phyloP scores from a whole-genome alignment of 2,888 invertebrate species.

The Calliphora vomitoria region DNA sequence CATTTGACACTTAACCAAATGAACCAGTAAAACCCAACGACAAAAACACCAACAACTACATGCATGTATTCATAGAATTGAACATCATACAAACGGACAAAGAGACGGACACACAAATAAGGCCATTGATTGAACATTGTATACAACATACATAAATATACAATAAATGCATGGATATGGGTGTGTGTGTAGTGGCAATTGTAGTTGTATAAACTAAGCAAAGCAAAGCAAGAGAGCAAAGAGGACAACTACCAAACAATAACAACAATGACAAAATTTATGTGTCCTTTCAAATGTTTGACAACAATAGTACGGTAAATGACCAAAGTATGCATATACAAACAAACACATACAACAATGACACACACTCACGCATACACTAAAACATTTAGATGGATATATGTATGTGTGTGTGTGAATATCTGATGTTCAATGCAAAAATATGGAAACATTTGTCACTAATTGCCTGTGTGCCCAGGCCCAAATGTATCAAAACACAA shows the following conservation, averaged over 20 bases:
- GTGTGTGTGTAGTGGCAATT: constrained; percentile 24
- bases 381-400: neutral
- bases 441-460: constrained; percentile 84
- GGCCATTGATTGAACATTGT: constrained; percentile 67
- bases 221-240: constrained; percentile 12
- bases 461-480: constrained; percentile 80
- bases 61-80: constrained; percentile 34
- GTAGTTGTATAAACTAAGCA: constrained; percentile 27
- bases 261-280: constrained; percentile 72
- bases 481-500: constrained; percentile 65
- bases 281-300: constrained; percentile 73
- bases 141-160: neutral
- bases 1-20: constrained; percentile 74
- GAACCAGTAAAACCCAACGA: constrained; percentile 64
- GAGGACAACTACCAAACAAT: constrained; percentile 59
- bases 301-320: constrained; percentile 73
- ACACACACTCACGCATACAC: neutral
- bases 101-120: constrained; percentile 6
- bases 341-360: constrained; percentile 12
- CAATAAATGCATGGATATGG: constrained; percentile 4
- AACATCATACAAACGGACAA: constrained; percentile 17
- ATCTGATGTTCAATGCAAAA: constrained; percentile 77
- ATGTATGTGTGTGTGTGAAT: constrained; percentile 69
- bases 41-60: constrained; percentile 35
- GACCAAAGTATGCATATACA: constrained; percentile 57